phyloP scores from a whole-genome alignment of 23 tunicate species.

The Styela clava region DNA sequence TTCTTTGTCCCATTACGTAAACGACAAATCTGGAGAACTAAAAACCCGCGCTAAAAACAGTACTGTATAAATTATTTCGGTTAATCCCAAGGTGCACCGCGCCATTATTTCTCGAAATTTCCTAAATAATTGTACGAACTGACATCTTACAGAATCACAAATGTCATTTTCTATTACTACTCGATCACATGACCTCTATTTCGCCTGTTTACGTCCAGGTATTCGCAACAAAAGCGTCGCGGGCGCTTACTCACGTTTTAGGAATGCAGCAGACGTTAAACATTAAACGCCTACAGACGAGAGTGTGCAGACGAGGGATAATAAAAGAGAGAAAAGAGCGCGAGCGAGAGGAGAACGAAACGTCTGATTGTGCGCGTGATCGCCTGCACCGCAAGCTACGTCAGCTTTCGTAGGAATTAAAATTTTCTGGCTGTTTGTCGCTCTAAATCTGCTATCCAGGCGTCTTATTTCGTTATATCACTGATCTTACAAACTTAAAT shows the following conservation, averaged over 20 bases:
- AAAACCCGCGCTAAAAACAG: too few species aligned
- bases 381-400: constrained; percentile 2
- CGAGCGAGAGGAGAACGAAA: not conserved
- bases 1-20: not conserved
- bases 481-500: too few species aligned
- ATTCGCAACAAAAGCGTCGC: not conserved
- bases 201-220: not conserved
- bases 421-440: not conserved
- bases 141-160: too few species aligned
- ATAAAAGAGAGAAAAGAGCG: constrained; percentile 3
- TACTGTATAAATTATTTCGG: too few species aligned
- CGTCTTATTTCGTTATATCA: too few species aligned
- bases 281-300: not conserved
- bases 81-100: too few species aligned
- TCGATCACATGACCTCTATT: not conserved
- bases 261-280: constrained; percentile 35
- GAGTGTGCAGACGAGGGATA: constrained; percentile 31
- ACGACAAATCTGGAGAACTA: not conserved
- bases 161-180: not conserved
- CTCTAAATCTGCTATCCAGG: too few species aligned
- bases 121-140: too few species aligned
- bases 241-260: constrained; percentile 19
- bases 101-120: too few species aligned
- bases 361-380: constrained; percentile 4
- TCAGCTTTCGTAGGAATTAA: not conserved